Conservation (phyloP, 2,888 invertebrate species). For the Cepaea hortensis region DNA sequence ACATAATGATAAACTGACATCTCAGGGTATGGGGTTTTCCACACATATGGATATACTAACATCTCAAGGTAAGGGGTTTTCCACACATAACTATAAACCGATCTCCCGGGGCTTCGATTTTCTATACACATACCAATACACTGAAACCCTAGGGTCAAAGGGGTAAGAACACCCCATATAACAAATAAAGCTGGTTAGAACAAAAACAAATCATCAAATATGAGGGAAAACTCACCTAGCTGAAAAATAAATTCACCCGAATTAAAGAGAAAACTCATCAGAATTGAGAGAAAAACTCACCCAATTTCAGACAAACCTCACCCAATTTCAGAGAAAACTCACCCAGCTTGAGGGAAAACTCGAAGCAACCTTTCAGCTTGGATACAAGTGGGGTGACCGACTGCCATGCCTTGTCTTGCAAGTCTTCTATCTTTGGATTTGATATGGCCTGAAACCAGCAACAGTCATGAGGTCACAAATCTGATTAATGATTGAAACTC, state of each 20-base stretch:
- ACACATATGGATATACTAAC: no score
- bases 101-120: no score
- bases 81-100: no score
- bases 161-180: no score
- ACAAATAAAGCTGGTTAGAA: not conserved
- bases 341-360: conserved; percentile 89
- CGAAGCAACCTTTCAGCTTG: conserved; percentile 89
- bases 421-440: conserved; percentile 86
- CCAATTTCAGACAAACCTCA: conserved; percentile 88
- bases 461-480: no score
- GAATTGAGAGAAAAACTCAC: conserved; percentile 76
- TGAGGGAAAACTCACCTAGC: not conserved
- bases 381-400: conserved; percentile 90
- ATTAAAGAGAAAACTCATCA: not conserved
- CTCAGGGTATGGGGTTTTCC: no score
- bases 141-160: no score
- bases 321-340: conserved; percentile 66
- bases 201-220: no score
- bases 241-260: not conserved
- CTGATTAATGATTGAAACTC: no score
- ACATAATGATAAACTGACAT: no score
- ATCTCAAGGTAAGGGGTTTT: no score
- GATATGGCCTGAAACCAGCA: conserved; percentile 83
- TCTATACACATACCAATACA: no score
- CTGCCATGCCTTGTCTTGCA: conserved; percentile 88